These are phyloP conservation scores for Embiotoca jacksoni DNA, from an alignment of 2,113 vertebrate genomes.

Conservation along the genomic window DNA sequence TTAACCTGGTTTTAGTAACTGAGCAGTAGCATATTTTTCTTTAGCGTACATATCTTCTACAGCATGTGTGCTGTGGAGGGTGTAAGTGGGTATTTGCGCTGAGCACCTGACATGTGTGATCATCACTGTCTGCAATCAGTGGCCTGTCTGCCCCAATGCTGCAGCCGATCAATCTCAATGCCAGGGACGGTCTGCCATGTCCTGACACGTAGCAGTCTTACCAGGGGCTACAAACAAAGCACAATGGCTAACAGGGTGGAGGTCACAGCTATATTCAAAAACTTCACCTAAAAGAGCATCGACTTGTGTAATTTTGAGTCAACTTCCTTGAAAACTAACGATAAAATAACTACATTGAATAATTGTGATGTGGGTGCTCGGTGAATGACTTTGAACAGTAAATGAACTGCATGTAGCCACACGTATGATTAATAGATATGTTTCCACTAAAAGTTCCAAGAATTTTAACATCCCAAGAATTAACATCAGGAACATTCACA, in stretches of 20 bases:
- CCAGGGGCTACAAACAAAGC: not conserved
- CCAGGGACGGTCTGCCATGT: not conserved
- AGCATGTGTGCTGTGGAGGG: not conserved
- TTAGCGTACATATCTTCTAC: not conserved
- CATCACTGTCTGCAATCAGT: constrained; percentile 57
- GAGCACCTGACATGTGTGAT: constrained; percentile 34
- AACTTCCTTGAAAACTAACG: not conserved
- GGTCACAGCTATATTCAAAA: not conserved
- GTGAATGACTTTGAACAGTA: not conserved
- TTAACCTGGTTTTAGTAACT: not conserved
- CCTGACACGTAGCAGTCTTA: not conserved
- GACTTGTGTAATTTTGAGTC: no score
- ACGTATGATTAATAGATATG: not conserved
- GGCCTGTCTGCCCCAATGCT: constrained; percentile 45
- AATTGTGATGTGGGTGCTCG: not conserved
- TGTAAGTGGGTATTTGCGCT: not conserved
- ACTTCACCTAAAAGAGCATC: not conserved
- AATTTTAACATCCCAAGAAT: not conserved
- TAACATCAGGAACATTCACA: not conserved
- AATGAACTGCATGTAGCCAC: not conserved
- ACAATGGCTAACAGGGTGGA: not conserved
- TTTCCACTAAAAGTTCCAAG: not conserved
- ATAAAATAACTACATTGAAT: not conserved
- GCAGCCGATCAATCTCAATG: constrained; percentile 58
- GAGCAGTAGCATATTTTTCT: not conserved